Conservation (phyloP, 2,113 vertebrate genomes). For the Noctilio leporinus region DNA sequence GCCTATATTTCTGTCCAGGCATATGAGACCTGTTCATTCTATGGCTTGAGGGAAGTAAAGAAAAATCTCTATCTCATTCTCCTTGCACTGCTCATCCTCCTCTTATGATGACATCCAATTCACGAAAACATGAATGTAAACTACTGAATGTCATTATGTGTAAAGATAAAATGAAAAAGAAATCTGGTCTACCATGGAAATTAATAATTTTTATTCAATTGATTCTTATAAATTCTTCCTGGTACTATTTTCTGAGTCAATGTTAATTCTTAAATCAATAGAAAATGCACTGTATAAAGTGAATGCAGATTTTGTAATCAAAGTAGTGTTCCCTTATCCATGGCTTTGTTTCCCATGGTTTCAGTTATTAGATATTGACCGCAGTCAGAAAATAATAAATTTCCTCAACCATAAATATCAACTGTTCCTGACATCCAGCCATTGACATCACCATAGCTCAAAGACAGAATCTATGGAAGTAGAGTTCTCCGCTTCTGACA, state of each 20-base stretch:
- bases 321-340: background rate
- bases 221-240: background rate
- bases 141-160: background rate
- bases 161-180: background rate
- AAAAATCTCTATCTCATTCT: background rate
- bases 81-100: background rate
- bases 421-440: background rate
- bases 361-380: background rate
- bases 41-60: background rate
- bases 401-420: background rate
- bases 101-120: background rate
- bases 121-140: background rate
- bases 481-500: background rate
- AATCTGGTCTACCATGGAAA: background rate
- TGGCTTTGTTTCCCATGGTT: background rate
- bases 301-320: background rate
- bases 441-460: background rate
- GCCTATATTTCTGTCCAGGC: background rate
- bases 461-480: background rate
- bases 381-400: background rate
- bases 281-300: background rate
- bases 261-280: background rate
- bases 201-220: background rate
- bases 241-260: background rate
- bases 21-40: background rate